Base-by-base conservation (phyloP, 2,113 vertebrate species). In the Columba livia region DNA sequence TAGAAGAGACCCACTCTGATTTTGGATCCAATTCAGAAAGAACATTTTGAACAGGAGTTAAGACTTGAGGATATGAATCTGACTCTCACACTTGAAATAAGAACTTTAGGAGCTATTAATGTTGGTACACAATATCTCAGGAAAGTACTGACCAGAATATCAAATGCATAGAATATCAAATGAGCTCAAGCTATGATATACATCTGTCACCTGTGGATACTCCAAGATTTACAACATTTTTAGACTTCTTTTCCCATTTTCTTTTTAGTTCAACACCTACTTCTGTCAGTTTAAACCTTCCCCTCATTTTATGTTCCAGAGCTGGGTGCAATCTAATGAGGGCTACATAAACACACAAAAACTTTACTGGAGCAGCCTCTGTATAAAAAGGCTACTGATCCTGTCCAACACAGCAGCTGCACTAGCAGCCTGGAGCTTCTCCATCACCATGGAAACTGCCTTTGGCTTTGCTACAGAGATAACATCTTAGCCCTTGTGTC, bases 381-480 rank as follows among this genome's bases (percentile, higher is more conserved):
- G 18, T 32, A 56, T 60, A 50, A 92, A 89, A 79, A 90, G 74
- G 81, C 67, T 89, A 54, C 72, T 70, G 60, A 91, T 89, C 29
- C 64, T 38, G 16, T 56, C 88, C 72, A 90, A 44, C 24, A 38
- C 42, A 81, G 82, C 79, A 94, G 93, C 93, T 97, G 94, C 94
- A 85, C 72, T 71, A 67, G 61, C 0, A 0, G 81, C 73, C 69
- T 16, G 31, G 57, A 83, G 88, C 56, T 93, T 83, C 77, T 71
- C 79, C 25, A 23, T 94, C 80, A 54, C 94, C 83, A 95, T 81
- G 88, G 92, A 84, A 93, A 95, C 96, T 23, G 65, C 61, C 44
- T 89, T 64, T 61, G 64, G 50, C 85, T 95, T 84, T 67, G 62
- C 85, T 62, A 13, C 0, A 0, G 61, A 83, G 82, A 88, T 85